Base-by-base conservation (phyloP, 2,888 invertebrate species). In the Ormyrus pomaceus region DNA sequence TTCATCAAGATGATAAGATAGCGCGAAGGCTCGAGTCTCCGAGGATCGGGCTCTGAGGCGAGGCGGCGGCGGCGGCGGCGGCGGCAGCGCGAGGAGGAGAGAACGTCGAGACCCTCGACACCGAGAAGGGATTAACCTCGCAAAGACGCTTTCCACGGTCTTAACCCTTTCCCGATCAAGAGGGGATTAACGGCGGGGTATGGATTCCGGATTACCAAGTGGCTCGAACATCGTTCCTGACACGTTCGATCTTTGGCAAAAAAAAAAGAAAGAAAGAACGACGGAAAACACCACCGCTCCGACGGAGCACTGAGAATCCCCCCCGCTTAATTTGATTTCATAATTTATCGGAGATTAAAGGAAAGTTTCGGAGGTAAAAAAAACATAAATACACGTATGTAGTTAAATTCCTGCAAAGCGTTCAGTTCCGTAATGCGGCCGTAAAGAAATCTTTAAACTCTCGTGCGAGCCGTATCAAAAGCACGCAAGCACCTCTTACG, bases 1-100 rank as follows among this genome's bases (percentile, higher is more conserved):
- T 90, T 88, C 86, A 89, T 90, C 90, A 89, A 87, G 86, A 86
- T 86, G 84, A 84, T 82, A 85, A 84, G 86, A 89, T 87, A 87
- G 85, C 81, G 74, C 51, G 34, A 58, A 58, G 74, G 58, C 46
- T 69, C 62, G 71, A 75, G 66, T 70, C 34, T 34, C 34, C 53
- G 59, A 65, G 68, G 69, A 81, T 73, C 69, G 73, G 34, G 68
- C 69, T 80, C 66, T 71, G 61, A 75, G 79, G 19, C 71, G 53
- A 65, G 72, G 19, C 6, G 59, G 9, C 45, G 46, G 48, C 6
- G 59, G 9, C 45, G 46, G 48, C 4, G 34, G 34, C 34, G 34
- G 34, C 34, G 34, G 34, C 34, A 4, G 48, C 48, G n/a, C n/a
- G 64, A 81, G 73, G 82, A 65, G 81, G 80, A 73, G 82, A 83